A percentile compares a stretch with the other conserved stretches of the same genome.
Evolutionary conservation across 1,140 invertebrate genomes (phyloP).

Genomic region (Argopecten irradians): DNA sequence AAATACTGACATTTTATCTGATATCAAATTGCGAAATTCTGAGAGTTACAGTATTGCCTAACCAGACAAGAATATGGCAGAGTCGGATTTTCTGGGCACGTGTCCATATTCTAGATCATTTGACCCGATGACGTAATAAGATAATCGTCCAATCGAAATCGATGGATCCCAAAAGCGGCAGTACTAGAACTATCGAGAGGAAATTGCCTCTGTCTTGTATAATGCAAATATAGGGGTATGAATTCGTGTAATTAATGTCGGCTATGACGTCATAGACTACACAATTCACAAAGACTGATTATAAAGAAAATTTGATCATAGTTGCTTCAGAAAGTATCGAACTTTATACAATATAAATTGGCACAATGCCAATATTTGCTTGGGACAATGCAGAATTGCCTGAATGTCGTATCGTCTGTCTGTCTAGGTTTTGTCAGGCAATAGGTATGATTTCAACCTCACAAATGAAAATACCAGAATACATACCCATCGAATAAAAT

Average conservation of each 20-base stretch:
- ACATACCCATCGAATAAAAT: too few species aligned
- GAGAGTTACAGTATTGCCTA: not conserved
- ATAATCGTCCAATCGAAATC: not conserved
- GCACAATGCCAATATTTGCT: not conserved
- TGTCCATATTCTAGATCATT: not conserved
- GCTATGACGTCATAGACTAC: not conserved
- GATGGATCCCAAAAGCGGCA: not conserved
- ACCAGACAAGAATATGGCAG: not conserved
- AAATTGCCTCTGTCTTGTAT: conserved; percentile 9
- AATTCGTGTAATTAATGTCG: not conserved
- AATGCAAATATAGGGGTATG: not conserved
- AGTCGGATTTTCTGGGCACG: not conserved
- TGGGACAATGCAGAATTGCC: not conserved
- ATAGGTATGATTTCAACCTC: not conserved
- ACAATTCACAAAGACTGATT: not conserved
- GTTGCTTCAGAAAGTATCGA: not conserved
- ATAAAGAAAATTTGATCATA: not conserved
- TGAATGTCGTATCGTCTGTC: not conserved
- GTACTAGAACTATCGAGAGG: not conserved
- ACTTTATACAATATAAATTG: conserved; percentile 4
- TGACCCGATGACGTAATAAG: conserved; percentile 7
- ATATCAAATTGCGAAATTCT: not conserved
- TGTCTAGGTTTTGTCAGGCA: not conserved
- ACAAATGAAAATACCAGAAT: too few species aligned
- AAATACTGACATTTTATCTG: not conserved